phyloP scores from a whole-genome alignment of 2,113 vertebrate genomes.

The Oostethus manadensis region DNA sequence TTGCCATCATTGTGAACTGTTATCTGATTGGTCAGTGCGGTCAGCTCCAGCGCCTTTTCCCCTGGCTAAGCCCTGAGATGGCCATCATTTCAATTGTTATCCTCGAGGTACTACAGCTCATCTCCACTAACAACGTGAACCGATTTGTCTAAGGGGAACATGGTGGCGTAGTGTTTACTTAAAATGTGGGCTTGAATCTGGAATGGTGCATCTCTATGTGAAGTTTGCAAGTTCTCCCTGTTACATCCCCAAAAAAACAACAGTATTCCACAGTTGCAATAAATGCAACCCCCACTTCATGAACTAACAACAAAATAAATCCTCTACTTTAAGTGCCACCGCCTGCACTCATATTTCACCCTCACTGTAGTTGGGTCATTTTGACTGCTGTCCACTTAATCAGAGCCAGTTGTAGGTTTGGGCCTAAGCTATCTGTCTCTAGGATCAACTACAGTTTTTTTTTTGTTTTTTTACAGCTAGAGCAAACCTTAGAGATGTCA shows the following conservation, averaged over 20 bases:
- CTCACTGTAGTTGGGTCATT: background rate
- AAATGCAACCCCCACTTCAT: background rate
- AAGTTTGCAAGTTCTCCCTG: background rate
- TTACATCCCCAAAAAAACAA: background rate
- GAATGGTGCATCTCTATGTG: background rate
- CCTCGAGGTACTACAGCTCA: slow-evolving; percentile 79
- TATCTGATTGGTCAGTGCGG: slow-evolving; percentile 97
- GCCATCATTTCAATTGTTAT: slow-evolving; percentile 95
- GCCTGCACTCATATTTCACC: background rate
- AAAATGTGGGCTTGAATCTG: background rate
- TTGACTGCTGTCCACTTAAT: background rate
- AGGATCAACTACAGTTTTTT: background rate
- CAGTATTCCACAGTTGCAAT: background rate
- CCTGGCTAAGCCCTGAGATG: slow-evolving; percentile 92
- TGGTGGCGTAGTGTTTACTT: too few species aligned
- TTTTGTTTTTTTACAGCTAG: too few species aligned
- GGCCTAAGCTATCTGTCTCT: background rate
- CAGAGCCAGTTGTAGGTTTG: background rate
- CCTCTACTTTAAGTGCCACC: too few species aligned
- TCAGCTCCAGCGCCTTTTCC: slow-evolving; percentile 91
- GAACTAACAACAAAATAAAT: too few species aligned
- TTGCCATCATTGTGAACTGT: slow-evolving; percentile 95
- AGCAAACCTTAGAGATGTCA: background rate
- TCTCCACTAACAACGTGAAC: background rate
- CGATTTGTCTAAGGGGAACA: too few species aligned